Evolutionary conservation across 2,888 invertebrate genomes (phyloP), one percentile per base, ranked within the genome.

Genomic region (Xanthia togata): DNA sequence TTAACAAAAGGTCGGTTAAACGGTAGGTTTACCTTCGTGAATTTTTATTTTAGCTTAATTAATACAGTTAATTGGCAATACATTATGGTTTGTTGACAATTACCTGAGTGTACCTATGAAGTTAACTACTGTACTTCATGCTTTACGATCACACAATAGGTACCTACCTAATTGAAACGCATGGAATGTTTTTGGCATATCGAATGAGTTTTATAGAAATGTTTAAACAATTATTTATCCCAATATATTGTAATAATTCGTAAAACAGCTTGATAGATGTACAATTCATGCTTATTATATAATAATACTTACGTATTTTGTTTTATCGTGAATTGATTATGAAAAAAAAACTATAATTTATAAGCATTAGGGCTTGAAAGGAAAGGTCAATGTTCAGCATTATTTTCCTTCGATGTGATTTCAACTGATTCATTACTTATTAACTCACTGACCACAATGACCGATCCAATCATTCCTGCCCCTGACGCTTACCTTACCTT

Each of bases 31-130:
- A 79, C 67, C 35, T 35, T 50, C 20, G 17, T 64, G 35, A 57
- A 41, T 63, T 50, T 50, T 68, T 62, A 65, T 70, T 53, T 50
- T 55, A 50, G 62, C 23, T 62, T 57, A 60, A 79, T 57, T 75
- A 38, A n/a, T 26, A n/a, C 26, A 50, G 60, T 62, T 60, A 70
- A 57, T 57, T 62, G 77, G 60, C 60, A 70, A 60, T 60, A 53
- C 60, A 76, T 70, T 76, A 76, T 67, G 60, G 35, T 68, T 23
- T 50, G 14, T 64, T 59, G 59, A 55, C 47, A 81, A 79, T 79
- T 76, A 79, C 59, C 14, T 65, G 65, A 69, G 64, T 65, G 53
- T 65, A 69, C 26, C 31, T 81, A 64, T 26, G 20, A n/a, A 59
- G 8, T 50, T 68, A 63, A 53, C 20, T 47, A 65, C 38, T 55